phyloP scores from a whole-genome alignment of 2,113 vertebrate genomes.

The Embiotoca jacksoni region DNA sequence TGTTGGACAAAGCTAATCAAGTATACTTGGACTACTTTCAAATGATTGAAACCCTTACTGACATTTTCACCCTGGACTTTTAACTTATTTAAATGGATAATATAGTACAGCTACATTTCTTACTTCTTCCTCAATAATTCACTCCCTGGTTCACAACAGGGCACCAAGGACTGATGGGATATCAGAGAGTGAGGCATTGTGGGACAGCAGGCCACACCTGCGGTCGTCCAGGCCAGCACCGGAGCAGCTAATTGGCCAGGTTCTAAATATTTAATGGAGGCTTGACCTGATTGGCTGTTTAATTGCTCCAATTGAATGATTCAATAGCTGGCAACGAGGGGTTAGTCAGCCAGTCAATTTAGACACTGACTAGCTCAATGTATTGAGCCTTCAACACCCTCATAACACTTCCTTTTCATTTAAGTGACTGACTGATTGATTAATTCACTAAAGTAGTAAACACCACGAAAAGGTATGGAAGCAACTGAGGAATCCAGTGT shows the following conservation, averaged over 20 bases:
- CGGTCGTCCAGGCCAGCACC: constrained; percentile 59
- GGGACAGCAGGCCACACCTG: constrained; percentile 60
- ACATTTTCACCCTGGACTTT: constrained; percentile 65
- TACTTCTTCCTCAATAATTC: constrained; percentile 72
- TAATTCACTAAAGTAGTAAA: constrained; percentile 48
- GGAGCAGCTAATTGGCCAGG: constrained; percentile 76
- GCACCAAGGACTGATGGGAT: constrained; percentile 63
- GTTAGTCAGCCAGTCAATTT: constrained; percentile 53
- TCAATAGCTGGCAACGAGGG: constrained; percentile 70
- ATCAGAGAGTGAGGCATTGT: constrained; percentile 67
- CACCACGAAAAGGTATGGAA: background rate
- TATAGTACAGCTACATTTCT: constrained; percentile 64
- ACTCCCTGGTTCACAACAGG: constrained; percentile 65
- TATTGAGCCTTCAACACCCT: constrained; percentile 59
- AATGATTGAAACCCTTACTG: constrained; percentile 59
- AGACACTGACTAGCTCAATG: constrained; percentile 56
- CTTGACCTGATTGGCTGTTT: constrained; percentile 79
- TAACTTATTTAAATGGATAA: constrained; percentile 75
- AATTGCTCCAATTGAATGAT: constrained; percentile 82
- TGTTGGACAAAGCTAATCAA: constrained; percentile 53
- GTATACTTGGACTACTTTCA: constrained; percentile 45
- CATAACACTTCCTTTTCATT: constrained; percentile 46
- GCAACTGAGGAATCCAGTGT: background rate
- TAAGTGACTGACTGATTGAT: constrained; percentile 62
- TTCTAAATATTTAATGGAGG: constrained; percentile 79